phyloP scores from a whole-genome alignment of 2,888 invertebrate species.

The Drepana falcataria region DNA sequence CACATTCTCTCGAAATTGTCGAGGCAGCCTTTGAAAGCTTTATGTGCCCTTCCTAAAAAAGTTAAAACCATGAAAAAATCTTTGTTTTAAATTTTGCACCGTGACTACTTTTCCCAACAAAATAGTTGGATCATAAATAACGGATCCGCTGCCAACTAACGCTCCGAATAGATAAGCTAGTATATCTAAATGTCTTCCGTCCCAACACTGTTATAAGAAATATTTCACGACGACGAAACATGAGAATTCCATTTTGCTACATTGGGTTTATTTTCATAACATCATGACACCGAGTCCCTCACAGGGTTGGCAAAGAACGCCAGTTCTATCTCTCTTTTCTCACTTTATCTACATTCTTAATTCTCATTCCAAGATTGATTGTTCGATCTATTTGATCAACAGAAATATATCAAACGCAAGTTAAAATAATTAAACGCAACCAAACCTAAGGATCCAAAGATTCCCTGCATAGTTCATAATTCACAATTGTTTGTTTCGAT shows the following conservation, averaged over 20 bases:
- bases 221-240: background rate
- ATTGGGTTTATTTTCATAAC: background rate
- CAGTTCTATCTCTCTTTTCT: too few species aligned
- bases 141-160: background rate
- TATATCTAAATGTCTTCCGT: background rate
- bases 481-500: slow-evolving; percentile 4
- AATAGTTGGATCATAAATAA: background rate
- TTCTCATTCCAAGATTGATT: too few species aligned
- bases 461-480: slow-evolving; percentile 16
- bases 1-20: slow-evolving; percentile 11
- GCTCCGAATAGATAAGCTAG: background rate
- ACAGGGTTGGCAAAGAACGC: too few species aligned
- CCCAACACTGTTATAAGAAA: background rate
- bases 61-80: background rate
- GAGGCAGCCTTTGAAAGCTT: slow-evolving; percentile 10
- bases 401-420: too few species aligned
- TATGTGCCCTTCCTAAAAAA: slow-evolving; percentile 15
- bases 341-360: too few species aligned
- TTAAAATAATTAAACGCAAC: too few species aligned
- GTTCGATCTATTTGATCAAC: too few species aligned
- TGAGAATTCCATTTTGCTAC: background rate
- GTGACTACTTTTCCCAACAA: background rate
- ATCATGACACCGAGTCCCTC: background rate
- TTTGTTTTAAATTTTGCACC: slow-evolving; percentile 13
- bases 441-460: background rate